phyloP scores from a whole-genome alignment of 2,113 vertebrate genomes.

The Zosterops pallidus region DNA sequence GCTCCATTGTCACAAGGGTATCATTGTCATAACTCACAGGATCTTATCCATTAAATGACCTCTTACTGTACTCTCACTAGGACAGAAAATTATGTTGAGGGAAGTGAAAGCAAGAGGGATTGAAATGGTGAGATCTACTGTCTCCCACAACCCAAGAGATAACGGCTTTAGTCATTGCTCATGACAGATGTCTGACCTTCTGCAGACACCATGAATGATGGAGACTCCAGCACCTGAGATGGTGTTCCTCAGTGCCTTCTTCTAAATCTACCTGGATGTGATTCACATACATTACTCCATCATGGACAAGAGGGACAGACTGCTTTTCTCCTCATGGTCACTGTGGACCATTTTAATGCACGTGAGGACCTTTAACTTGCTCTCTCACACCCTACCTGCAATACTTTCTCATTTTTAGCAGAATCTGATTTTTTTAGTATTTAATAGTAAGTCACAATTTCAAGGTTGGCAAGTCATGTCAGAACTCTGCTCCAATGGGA shows the following conservation, averaged over 20 bases:
- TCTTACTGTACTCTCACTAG: not conserved
- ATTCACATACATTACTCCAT: not conserved
- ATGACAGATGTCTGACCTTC: not conserved
- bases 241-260: not conserved
- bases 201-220: not conserved
- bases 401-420: not conserved
- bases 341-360: not conserved
- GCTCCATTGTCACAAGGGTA: not conserved
- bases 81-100: not conserved
- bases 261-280: not conserved
- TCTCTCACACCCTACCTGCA: not conserved
- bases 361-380: not conserved
- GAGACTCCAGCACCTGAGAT: not conserved
- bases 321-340: not conserved
- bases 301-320: not conserved
- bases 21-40: not conserved
- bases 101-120: not conserved
- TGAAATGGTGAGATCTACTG: not conserved
- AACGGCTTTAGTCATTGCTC: not conserved
- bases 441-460: not conserved
- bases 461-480: not conserved
- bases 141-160: not conserved
- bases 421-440: not conserved
- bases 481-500: not conserved
- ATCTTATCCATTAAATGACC: not conserved